Conservation (phyloP, 2,113 vertebrate species). For the Corythaixoides concolor region DNA sequence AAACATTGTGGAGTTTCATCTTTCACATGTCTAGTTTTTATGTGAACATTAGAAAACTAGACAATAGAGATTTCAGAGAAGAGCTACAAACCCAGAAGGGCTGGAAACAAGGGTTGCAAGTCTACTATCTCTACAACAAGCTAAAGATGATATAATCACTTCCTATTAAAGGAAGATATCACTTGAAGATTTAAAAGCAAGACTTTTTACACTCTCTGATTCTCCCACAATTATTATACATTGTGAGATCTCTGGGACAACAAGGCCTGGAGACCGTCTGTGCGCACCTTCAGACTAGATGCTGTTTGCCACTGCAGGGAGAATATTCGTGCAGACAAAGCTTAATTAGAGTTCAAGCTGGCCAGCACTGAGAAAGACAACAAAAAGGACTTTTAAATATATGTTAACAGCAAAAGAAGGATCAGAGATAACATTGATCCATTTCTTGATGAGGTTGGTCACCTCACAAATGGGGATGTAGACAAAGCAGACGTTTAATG, state of each 20-base stretch:
- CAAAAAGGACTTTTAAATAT: background rate
- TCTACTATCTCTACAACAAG: background rate
- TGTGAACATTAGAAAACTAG: background rate
- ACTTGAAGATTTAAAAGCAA: background rate
- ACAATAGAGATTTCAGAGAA: background rate
- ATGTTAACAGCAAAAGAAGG: background rate
- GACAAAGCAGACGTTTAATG: background rate
- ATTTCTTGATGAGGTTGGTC: background rate
- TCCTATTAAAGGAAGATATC: background rate
- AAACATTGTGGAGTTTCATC: background rate
- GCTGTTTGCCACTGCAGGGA: background rate
- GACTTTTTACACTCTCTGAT: background rate
- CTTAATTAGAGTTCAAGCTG: background rate
- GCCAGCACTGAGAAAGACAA: background rate
- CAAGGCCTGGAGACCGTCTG: background rate
- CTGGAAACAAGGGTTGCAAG: background rate
- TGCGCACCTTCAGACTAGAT: background rate
- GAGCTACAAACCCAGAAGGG: background rate
- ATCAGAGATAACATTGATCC: background rate
- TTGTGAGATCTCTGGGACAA: background rate
- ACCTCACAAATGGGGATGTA: background rate
- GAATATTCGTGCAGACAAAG: background rate
- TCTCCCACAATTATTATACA: background rate
- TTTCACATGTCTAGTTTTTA: background rate
- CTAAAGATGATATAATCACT: background rate